Evolutionary conservation across 2,797 vertebrate species (phyloP), one percentile per base, ranked within the genome.

Genomic region (Uromys caudimaculatus): DNA sequence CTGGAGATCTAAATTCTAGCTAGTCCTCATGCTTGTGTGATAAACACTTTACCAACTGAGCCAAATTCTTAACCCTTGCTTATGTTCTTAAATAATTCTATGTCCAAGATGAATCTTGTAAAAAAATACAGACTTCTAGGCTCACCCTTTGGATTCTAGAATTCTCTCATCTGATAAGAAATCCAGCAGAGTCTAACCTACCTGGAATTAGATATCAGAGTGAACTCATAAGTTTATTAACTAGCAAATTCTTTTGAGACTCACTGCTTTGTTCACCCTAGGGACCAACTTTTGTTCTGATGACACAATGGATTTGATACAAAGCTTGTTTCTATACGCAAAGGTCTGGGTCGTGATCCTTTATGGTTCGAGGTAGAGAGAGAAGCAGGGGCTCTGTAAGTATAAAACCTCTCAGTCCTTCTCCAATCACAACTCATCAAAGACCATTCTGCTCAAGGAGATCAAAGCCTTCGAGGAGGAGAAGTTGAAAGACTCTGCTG

Each of bases 381-480:
- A 93, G 41, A 77, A 90, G 75, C 95, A 67, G 85, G 96, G 97
- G 41, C 93, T 96, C 93, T 97, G 96, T 96, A 93, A 96, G 92
- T 83, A 56, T 78, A 93, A 96, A 97, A 93, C 87, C 91, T 94
- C 93, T 91, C 89, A 82, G 90, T 77, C 69, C 95, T 93, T 54
- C 96, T 97, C 97, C 95, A 97, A 97, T 96, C 98, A 97, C 97
- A 97, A 97, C 94, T 97, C 97, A 98, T 97, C 97, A 97, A 95
- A 97, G 87, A 96, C 50, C 81, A 75, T 96, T 97, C 94, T 97
- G 91, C 93, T 94, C 91, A 90, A 75, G 73, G 91, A 97, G 97
- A 98, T 97, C 97, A 98, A 98, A 98, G 97, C 77, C 78, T 50
- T 90, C n/a, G 85, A 84, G 1, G 19, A 97, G 56, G 67, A 97